Conservation (phyloP, 35 echinoderm and acorn worm species). For the Lytechinus variegatus region DNA sequence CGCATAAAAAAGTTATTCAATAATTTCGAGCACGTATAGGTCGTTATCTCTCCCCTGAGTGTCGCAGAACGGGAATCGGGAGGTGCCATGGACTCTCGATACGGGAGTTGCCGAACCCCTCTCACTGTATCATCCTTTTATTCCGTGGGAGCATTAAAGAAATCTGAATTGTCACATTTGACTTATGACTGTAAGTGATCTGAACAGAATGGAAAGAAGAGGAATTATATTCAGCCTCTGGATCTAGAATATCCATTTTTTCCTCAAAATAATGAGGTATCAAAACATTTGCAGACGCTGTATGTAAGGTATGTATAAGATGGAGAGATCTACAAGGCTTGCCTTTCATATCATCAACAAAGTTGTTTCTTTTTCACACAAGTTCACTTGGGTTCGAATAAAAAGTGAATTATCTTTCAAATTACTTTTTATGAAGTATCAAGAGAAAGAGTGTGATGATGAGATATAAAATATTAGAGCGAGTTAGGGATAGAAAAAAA, state of each 20-base stretch:
- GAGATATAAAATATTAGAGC: background rate
- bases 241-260: background rate
- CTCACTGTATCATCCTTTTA: slow-evolving; percentile 43
- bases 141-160: background rate
- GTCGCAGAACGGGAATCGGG: slow-evolving; percentile 17
- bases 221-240: slow-evolving; percentile 14
- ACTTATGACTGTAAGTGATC: slow-evolving; percentile 48
- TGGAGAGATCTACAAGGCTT: background rate
- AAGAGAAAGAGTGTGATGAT: background rate
- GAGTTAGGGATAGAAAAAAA: too few species aligned
- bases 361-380: background rate
- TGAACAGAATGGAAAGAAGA: slow-evolving; percentile 14
- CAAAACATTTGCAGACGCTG: background rate
- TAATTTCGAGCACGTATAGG: slow-evolving; percentile 48
- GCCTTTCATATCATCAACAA: background rate
- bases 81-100: slow-evolving; percentile 32
- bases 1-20: slow-evolving; percentile 52
- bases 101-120: slow-evolving; percentile 40
- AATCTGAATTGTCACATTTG: slow-evolving; percentile 53
- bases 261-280: background rate
- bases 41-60: slow-evolving; percentile 50
- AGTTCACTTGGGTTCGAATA: background rate
- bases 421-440: background rate
- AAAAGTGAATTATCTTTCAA: background rate
- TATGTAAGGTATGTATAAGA: background rate